Evolutionary conservation across 2,888 invertebrate genomes (phyloP).

Genomic region (Dasysyrphus tricinctus): DNA sequence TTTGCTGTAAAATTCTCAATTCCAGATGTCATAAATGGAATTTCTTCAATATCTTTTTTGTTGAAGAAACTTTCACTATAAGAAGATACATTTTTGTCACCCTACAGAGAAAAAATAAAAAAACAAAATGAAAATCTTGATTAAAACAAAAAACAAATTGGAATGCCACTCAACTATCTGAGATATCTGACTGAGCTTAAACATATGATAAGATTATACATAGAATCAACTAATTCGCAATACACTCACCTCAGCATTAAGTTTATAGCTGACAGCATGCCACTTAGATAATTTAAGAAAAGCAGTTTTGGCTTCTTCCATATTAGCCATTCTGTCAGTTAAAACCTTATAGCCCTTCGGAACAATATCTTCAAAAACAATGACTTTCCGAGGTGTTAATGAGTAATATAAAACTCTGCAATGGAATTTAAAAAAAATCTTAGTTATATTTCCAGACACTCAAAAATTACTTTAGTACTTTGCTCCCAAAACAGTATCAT

Average conservation of each 20-base stretch:
- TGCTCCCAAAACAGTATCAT: conserved; percentile 60
- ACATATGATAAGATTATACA: too few relatives aligned
- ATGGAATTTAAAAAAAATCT: background rate
- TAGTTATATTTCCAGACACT: background rate
- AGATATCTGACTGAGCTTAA: too few relatives aligned
- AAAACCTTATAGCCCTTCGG: conserved; percentile 54
- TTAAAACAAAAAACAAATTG: too few relatives aligned
- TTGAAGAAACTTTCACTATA: background rate
- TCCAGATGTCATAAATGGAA: background rate
- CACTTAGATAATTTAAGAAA: conserved; percentile 72
- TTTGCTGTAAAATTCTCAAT: background rate
- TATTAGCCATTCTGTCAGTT: conserved; percentile 53
- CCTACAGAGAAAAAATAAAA: conserved; percentile 36
- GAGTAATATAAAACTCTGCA: conserved; percentile 62
- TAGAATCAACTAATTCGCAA: too few relatives aligned
- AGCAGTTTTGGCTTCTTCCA: conserved; percentile 66
- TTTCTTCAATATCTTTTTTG: background rate
- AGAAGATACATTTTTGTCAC: background rate
- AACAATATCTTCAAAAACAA: conserved; percentile 73
- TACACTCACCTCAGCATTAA: conserved; percentile 66
- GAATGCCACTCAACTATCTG: too few relatives aligned
- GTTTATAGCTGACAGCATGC: conserved; percentile 74
- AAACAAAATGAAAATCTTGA: too few relatives aligned
- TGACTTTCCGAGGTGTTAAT: conserved; percentile 54
- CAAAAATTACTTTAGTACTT: conserved; percentile 47